Evolutionary conservation across 2,113 vertebrate species (phyloP).

Genomic region (Tringa solitaria): DNA sequence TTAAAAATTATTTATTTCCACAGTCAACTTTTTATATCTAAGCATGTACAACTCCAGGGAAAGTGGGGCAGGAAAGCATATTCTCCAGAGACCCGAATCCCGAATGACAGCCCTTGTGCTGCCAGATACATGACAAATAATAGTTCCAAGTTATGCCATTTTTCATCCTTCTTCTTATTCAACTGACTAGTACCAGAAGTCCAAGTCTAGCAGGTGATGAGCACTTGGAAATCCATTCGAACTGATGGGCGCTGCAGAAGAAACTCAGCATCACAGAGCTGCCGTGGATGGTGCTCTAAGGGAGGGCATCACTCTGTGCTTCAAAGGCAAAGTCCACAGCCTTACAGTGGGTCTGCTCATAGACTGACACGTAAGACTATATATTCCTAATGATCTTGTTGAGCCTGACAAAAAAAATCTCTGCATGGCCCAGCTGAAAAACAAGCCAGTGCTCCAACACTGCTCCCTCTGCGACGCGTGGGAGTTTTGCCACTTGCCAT

Average conservation of each 20-base stretch:
- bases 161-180: not conserved
- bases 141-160: not conserved
- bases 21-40: not conserved
- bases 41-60: not conserved
- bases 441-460: not conserved
- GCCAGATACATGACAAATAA: not conserved
- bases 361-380: not conserved
- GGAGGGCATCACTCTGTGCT: not conserved
- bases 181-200: not conserved
- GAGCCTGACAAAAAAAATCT: not conserved
- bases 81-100: not conserved
- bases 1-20: not conserved
- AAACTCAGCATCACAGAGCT: not conserved
- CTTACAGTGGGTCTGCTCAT: not conserved
- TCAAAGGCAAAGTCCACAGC: not conserved
- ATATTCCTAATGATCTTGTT: not conserved
- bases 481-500: not conserved
- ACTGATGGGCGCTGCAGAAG: not conserved
- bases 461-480: accelerated
- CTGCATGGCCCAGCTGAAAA: not conserved
- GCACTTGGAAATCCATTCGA: not conserved
- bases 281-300: not conserved
- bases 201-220: not conserved
- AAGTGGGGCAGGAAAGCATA: not conserved
- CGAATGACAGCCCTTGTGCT: not conserved